phyloP scores from a whole-genome alignment of 2,113 vertebrate species.

The Desmodus rotundus region DNA sequence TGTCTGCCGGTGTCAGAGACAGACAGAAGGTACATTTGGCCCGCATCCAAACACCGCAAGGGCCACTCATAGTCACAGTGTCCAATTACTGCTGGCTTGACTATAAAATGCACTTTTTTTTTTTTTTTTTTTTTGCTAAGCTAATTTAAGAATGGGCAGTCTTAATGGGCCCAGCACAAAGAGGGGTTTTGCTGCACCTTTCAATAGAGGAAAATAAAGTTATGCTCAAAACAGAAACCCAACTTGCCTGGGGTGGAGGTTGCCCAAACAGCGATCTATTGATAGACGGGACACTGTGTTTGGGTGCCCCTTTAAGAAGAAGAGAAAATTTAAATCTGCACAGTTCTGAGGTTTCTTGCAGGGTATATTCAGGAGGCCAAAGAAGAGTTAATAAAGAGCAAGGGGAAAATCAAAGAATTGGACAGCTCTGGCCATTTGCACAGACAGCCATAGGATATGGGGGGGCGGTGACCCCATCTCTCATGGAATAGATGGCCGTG shows the following conservation, averaged over 20 bases:
- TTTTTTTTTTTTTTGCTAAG: conserved; percentile 64
- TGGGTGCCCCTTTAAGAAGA: not conserved
- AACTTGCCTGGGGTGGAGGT: conserved; percentile 51
- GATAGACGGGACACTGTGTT: not conserved
- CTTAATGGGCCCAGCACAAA: conserved; percentile 79
- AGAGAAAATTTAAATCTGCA: not conserved
- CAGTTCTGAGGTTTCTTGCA: not conserved
- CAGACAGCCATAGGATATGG: not conserved
- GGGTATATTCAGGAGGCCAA: not conserved
- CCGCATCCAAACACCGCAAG: conserved; percentile 83
- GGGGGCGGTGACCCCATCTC: not conserved
- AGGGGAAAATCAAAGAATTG: not conserved
- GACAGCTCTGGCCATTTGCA: not conserved
- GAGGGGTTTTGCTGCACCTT: conserved; percentile 61
- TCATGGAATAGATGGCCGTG: fast-evolving
- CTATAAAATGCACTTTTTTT: conserved; percentile 81
- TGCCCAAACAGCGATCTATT: conserved; percentile 3
- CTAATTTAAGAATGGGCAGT: conserved; percentile 84
- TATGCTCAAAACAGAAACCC: conserved; percentile 61
- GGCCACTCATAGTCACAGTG: conserved; percentile 87
- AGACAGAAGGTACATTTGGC: conserved; percentile 90
- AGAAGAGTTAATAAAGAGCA: not conserved
- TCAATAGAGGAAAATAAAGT: conserved; percentile 61
- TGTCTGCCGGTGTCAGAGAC: conserved; percentile 86
- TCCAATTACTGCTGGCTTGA: conserved; percentile 87